Evolutionary conservation across 2,888 invertebrate genomes (phyloP).

Genomic region (Cantharis flavilabris): DNA sequence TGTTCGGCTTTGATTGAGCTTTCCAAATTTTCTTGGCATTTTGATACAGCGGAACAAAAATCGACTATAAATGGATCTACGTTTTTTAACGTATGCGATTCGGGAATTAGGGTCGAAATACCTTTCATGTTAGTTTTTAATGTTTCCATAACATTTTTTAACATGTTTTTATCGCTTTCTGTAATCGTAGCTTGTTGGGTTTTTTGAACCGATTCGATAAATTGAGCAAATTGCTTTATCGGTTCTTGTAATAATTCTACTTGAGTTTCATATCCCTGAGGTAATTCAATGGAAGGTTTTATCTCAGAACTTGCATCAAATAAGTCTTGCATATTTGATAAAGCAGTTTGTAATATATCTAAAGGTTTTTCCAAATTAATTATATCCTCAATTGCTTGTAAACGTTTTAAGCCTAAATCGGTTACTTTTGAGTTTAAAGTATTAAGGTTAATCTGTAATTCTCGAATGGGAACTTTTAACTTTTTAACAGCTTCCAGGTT

Average conservation of each 20-base stretch:
- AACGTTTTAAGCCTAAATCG: neutral
- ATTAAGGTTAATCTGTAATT: neutral
- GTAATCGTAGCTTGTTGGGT: neutral
- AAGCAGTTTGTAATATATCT: conserved; percentile 4
- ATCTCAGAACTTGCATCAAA: neutral
- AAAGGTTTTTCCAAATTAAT: neutral
- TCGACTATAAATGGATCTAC: neutral
- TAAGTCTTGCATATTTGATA: neutral
- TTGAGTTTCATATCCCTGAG: neutral
- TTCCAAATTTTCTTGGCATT: neutral
- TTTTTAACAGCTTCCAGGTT: neutral
- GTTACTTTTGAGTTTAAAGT: neutral
- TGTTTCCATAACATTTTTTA: neutral
- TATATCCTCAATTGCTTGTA: neutral
- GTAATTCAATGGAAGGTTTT: neutral
- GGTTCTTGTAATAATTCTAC: neutral
- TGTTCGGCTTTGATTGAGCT: neutral
- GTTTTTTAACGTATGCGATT: neutral
- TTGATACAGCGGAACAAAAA: neutral
- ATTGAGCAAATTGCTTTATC: neutral
- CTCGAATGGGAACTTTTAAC: conserved; percentile 1
- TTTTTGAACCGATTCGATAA: neutral
- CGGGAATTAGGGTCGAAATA: neutral
- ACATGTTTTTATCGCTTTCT: neutral
- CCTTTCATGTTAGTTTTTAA: neutral